Base-by-base conservation (phyloP, 1,140 invertebrate genomes). In the Drosophila gunungcola region DNA sequence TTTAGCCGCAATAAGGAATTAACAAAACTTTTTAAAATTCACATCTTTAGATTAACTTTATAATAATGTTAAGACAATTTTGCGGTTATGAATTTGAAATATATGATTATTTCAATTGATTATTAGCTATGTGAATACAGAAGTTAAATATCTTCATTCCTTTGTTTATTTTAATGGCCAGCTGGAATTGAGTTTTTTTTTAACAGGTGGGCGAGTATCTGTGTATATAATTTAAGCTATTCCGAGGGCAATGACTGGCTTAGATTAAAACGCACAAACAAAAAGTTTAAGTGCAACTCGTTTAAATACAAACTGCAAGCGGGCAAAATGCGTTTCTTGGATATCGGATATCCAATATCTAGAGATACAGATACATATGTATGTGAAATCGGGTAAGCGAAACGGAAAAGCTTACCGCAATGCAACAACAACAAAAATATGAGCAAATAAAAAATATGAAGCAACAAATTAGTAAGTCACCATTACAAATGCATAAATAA, bases 381-480 rank as follows among this genome's bases (percentile, higher is more conserved):
- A 11, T 36, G 13, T 29, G 25, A 27, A 27, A 49, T 56, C 54
- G 36, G 54, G 13, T 13, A 25, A 16, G 9, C 54, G 13, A 65
- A 58, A 60, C 11, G 49, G 49, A 64, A 56, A 36, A 54, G 46
- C 46, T 32, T 69, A 69, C 39, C 65, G 41, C 56, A 80, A 45
- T 43, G 34, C 69, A 61, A 67, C 12, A 68, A 43, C 4, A 42
- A 21, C 16, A 21, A 21, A 46, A 38, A 62, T 38, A 65, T 38
- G 25, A 38, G 32, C 32, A 21, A 25, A 52, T 9, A 64, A 53
- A 53, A 57, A 43, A 72, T 46, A 36, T 88, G 63, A 73, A 73
- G 75, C 75, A 80, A 77, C 51, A 73, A 84, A 89, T 88, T 88
- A 88, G 76, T 76, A 45, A 82, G 60, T 41, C 83, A 75, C 65